Conservation (phyloP, 2,888 invertebrate species). For the Clistopyga incitator region DNA sequence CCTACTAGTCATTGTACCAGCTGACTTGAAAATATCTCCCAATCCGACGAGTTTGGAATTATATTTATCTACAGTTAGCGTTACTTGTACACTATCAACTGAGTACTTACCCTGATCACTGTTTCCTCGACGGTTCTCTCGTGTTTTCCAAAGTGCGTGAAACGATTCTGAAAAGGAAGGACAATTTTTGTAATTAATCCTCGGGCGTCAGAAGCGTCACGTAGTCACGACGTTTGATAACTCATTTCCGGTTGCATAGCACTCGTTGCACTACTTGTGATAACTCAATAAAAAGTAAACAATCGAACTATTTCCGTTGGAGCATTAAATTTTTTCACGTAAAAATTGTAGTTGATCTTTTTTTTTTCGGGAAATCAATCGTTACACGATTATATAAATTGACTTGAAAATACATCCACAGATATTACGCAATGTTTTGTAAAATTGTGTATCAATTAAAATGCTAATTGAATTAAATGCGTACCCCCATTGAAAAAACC, state of each 20-base stretch:
- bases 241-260: background rate
- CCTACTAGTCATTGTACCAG: conserved; percentile 49
- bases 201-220: background rate
- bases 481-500: conserved; percentile 56
- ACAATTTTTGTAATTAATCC: background rate
- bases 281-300: background rate
- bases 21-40: conserved; percentile 41
- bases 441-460: background rate
- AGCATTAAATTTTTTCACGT: too few relatives aligned
- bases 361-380: background rate
- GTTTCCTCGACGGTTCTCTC: conserved; percentile 74
- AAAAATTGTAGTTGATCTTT: too few relatives aligned
- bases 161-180: conserved; percentile 75
- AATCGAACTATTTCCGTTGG: background rate
- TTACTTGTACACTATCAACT: background rate
- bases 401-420: background rate
- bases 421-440: background rate
- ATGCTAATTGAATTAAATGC: conserved; percentile 3
- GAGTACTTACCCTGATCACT: conserved; percentile 76
- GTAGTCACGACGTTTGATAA: background rate
- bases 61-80: too few relatives aligned
- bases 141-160: conserved; percentile 72
- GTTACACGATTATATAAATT: background rate
- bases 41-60: background rate
- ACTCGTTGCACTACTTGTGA: background rate